phyloP scores from a whole-genome alignment of 2,113 vertebrate species.

The Lepus timidus region DNA sequence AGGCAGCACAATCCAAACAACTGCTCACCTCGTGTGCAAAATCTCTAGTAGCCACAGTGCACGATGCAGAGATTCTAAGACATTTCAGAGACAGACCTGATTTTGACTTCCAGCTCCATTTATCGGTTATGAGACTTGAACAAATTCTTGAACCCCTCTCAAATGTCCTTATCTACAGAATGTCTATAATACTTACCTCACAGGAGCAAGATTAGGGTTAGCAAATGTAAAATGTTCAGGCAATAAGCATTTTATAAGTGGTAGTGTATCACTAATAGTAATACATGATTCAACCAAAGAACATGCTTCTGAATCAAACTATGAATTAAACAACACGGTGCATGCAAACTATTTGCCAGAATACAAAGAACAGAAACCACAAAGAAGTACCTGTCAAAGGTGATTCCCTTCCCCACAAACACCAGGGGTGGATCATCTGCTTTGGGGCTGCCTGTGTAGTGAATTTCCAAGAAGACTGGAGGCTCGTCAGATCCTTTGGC shows the following conservation, averaged over 20 bases:
- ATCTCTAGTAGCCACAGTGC: neutral
- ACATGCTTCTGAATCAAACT: neutral
- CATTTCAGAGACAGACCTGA: neutral
- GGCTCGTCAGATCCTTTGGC: constrained; percentile 96
- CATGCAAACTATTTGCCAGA: neutral
- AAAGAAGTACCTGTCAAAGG: constrained; percentile 95
- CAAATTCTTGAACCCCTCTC: neutral
- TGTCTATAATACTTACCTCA: neutral
- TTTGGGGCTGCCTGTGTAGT: constrained; percentile 91
- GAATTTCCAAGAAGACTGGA: constrained; percentile 97
- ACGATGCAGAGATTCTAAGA: neutral
- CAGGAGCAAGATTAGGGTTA: neutral
- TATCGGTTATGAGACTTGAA: neutral
- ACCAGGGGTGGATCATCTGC: constrained; percentile 90
- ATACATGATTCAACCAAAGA: neutral
- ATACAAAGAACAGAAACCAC: neutral
- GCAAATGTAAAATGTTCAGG: neutral
- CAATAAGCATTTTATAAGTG: neutral
- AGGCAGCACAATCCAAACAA: neutral
- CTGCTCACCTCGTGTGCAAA: too few relatives aligned
- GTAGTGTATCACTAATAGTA: neutral
- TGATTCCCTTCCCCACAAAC: constrained; percentile 97
- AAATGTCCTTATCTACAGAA: neutral
- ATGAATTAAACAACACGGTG: neutral
- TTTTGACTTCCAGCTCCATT: neutral